phyloP scores from a whole-genome alignment of 2,888 invertebrate species.

The Protodeltote pygarga region DNA sequence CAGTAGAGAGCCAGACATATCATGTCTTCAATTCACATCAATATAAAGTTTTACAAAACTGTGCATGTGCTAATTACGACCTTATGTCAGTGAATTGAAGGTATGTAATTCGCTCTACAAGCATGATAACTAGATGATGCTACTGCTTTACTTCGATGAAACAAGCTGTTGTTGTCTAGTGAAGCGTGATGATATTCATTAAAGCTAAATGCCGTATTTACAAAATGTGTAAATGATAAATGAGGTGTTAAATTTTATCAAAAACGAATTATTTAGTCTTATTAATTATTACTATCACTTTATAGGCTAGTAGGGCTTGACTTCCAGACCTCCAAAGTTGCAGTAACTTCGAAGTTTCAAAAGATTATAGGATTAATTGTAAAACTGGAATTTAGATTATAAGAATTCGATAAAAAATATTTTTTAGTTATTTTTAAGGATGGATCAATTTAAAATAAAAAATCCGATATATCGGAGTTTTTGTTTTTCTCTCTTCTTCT shows the following conservation, averaged over 20 bases:
- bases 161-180: conserved; percentile 61
- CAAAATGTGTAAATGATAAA: conserved; percentile 12
- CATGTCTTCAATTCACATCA: conserved; percentile 83
- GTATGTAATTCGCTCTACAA: conserved; percentile 84
- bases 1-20: conserved; percentile 84
- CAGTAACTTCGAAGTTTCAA: too few relatives aligned
- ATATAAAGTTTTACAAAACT: conserved; percentile 35
- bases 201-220: conserved; percentile 16
- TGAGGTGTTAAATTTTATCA: too few relatives aligned
- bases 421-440: too few relatives aligned
- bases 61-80: conserved; percentile 66
- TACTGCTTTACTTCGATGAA: conserved; percentile 49
- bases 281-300: too few relatives aligned
- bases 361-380: too few relatives aligned
- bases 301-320: too few relatives aligned
- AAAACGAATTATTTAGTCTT: conserved; percentile 20
- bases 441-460: too few relatives aligned
- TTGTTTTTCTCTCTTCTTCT: too few relatives aligned
- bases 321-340: too few relatives aligned
- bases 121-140: conserved; percentile 77
- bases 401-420: too few relatives aligned
- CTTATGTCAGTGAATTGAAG: conserved; percentile 80
- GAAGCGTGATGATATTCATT: conserved; percentile 51
- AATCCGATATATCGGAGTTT: too few relatives aligned
- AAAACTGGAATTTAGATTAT: too few relatives aligned